phyloP scores from a whole-genome alignment of 92 coral and sea anemone species.

The Epizoanthus stellaris region DNA sequence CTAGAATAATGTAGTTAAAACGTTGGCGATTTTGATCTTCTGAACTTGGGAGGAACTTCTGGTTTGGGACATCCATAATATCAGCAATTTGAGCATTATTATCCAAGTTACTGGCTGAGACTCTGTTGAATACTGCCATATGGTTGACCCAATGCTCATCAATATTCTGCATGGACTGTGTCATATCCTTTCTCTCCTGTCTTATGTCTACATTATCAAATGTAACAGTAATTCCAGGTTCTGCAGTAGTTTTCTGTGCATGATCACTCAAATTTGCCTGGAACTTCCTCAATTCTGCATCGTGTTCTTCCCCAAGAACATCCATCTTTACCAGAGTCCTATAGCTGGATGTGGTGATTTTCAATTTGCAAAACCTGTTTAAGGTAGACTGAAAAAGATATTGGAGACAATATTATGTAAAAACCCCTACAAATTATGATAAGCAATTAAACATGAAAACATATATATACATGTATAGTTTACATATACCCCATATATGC shows the following conservation, averaged over 20 bases:
- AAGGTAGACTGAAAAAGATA: neutral
- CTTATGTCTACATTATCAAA: constrained; percentile 15
- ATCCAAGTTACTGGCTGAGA: neutral
- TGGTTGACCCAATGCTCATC: constrained; percentile 39
- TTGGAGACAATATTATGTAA: neutral
- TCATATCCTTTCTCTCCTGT: constrained; percentile 23
- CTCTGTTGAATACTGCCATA: neutral
- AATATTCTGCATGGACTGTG: neutral
- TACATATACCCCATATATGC: too few species aligned
- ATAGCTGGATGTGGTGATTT: constrained; percentile 3
- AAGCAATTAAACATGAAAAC: too few species aligned
- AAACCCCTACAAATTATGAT: neutral
- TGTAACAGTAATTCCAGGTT: neutral
- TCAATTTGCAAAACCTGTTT: constrained; percentile 2
- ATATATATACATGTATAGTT: too few species aligned
- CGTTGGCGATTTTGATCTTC: neutral
- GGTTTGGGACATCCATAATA: neutral
- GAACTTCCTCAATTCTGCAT: neutral
- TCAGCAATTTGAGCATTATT: neutral
- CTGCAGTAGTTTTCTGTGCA: too few species aligned
- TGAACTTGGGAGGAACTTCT: neutral
- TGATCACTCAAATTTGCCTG: too few species aligned
- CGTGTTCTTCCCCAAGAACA: constrained; percentile 7
- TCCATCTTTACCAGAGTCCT: constrained; percentile 18
- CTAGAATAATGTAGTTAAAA: constrained; percentile 2